Percentiles rank a stretch among this genome's conserved stretches.
phyloP scores from a whole-genome alignment of 2,113 vertebrate species.

The Mus pahari region DNA sequence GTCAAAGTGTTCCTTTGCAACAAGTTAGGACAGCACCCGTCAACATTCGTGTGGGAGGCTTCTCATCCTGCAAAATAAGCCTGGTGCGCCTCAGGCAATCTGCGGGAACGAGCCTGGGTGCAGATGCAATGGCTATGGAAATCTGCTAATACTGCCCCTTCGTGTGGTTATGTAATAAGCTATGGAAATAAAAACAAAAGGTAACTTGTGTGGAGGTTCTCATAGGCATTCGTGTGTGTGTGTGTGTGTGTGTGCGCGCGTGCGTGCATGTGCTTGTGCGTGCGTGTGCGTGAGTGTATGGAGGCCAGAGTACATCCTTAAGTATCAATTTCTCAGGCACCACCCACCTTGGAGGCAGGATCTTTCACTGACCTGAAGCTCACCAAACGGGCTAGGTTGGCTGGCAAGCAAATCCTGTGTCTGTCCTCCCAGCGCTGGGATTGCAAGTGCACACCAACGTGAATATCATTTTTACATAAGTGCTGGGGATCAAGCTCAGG shows the following conservation, averaged over 20 bases:
- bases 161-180: too few relatives aligned
- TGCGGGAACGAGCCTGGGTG: neutral
- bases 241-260: neutral
- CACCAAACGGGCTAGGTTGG: neutral
- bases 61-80: neutral
- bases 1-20: neutral
- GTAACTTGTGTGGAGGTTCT: neutral
- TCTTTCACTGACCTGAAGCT: neutral
- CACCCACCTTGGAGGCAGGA: neutral
- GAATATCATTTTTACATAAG: neutral
- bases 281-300: too few relatives aligned
- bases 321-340: neutral
- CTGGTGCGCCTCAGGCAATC: neutral
- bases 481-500: neutral
- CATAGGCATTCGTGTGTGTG: neutral
- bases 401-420: neutral
- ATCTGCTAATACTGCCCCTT: neutral
- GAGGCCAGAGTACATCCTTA: neutral
- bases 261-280: neutral
- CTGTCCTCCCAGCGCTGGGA: neutral
- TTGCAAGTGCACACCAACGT: too few relatives aligned
- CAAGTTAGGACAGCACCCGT: slow-evolving; percentile 5
- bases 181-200: neutral
- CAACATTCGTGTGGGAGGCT: neutral
- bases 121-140: neutral